These are phyloP conservation scores for Pilophorus perplexus DNA, from an alignment of 2,888 invertebrate genomes.

Conservation along the genomic window DNA sequence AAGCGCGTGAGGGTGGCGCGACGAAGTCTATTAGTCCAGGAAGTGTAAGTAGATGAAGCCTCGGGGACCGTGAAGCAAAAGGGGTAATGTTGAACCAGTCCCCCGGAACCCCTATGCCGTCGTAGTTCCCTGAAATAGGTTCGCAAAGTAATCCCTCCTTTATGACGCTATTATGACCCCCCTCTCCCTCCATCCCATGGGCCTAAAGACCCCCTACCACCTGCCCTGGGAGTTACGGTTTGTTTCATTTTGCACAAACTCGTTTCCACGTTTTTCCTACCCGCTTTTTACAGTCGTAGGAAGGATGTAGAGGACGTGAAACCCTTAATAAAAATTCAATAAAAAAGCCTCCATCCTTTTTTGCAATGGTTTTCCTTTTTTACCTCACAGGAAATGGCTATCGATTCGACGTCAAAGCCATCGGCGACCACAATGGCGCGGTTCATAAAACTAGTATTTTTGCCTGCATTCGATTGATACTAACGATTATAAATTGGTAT, in stretches of 20 bases:
- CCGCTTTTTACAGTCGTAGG: background rate
- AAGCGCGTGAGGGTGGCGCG: background rate
- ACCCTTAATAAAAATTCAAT: constrained; percentile 2
- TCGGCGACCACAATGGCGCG: too few species aligned
- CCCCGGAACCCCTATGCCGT: background rate
- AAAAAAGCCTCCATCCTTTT: background rate
- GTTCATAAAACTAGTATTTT: too few species aligned
- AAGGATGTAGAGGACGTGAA: background rate
- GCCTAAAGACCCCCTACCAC: background rate
- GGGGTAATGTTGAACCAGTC: too few species aligned
- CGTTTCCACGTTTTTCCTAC: background rate
- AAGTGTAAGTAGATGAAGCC: background rate
- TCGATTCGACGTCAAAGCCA: too few species aligned
- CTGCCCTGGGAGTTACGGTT: constrained; percentile 1
- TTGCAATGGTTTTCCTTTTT: too few species aligned
- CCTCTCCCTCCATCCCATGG: background rate
- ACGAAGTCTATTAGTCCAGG: background rate
- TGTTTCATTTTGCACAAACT: constrained; percentile 17
- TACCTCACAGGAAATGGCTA: too few species aligned
- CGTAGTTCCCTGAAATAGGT: constrained; percentile 6
- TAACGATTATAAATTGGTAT: too few species aligned
- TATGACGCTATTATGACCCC: constrained; percentile 16
- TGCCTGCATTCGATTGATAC: too few species aligned
- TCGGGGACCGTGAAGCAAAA: too few species aligned
- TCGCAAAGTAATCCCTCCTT: constrained; percentile 19